phyloP scores from a whole-genome alignment of 2,797 vertebrate species.

The Enteromius thamalakanensis region DNA sequence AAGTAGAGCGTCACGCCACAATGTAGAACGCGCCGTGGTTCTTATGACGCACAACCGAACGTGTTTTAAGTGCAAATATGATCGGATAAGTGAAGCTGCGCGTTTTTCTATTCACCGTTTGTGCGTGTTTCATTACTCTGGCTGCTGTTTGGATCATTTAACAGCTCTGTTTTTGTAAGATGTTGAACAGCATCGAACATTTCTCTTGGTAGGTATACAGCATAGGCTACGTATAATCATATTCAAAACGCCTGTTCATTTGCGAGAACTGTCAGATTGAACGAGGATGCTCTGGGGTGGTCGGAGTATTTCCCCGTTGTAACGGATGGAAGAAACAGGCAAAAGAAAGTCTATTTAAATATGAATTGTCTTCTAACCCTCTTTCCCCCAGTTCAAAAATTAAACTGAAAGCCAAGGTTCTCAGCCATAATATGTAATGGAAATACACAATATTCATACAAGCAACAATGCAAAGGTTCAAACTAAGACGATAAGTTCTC shows the following conservation, averaged over 20 bases:
- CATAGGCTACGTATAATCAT: background rate
- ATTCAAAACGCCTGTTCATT: background rate
- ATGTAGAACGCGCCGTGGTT: slow-evolving; percentile 24
- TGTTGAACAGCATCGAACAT: too few species aligned
- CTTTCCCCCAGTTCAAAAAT: slow-evolving; percentile 67
- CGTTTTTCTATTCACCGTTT: background rate
- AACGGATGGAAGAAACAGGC: slow-evolving; percentile 65
- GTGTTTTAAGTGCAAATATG: background rate
- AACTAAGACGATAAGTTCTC: background rate
- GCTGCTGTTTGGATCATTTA: background rate
- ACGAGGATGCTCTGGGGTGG: background rate
- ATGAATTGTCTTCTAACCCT: slow-evolving; percentile 71
- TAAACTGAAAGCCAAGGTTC: background rate
- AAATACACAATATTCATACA: background rate
- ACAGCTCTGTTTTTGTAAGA: background rate
- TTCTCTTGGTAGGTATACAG: background rate
- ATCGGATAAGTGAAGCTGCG: background rate
- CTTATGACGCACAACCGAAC: slow-evolving; percentile 39
- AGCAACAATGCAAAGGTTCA: background rate
- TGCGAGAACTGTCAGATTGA: background rate
- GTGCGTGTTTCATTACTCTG: background rate
- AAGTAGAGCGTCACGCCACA: slow-evolving; percentile 16
- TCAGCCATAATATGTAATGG: background rate
- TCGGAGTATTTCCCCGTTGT: slow-evolving; percentile 53
- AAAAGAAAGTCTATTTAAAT: slow-evolving; percentile 71